Base-by-base conservation (phyloP, 2,113 vertebrate genomes). In the Pygoscelis adeliae region DNA sequence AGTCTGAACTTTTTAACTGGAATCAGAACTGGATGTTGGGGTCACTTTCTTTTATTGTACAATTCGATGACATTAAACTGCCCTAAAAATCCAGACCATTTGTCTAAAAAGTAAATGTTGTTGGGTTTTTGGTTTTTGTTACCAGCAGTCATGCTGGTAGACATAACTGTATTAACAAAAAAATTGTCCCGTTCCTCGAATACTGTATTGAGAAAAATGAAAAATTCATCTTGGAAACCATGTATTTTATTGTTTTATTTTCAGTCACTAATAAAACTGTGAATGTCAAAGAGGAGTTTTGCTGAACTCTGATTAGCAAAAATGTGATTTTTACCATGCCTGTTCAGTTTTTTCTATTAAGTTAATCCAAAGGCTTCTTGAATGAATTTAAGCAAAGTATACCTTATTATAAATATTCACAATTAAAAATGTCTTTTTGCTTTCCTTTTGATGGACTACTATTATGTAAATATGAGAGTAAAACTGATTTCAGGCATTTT, bases 1-100 rank as follows among this genome's bases (percentile, higher is more conserved):
- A 99, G 98, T 99, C 98, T 99, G 98, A 98, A 98, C 98, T 98
- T 98, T 98, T 98, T 99, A 98, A 98, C 98, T 98, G 99, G 98
- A 98, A 98, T 98, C 99, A 98, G 98, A 99, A 97, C 98, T 99
- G 98, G 98, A 98, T 99, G 98, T 98, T 98, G 98, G 98, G 99
- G 98, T 99, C 98, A 98, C 97, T 98, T 97, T 93, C 94, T 98
- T 98, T 98, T 98, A 70, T 92, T 98, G 97, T 98, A 94, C 94
- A 97, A 91, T 91, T 95, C 92, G 80, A 94, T 95, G 84, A 98
- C 93, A 96, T 97, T 98, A 96, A 98, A 98, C 95, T 96, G 89
- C 95, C 98, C 96, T 96, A 84, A 71, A 97, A 97, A 96, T 97
- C 96, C 96, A 98, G 93, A 87, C 92, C 73, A 77, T 65, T 95